Evolutionary conservation across 2,888 invertebrate genomes (phyloP).

Genomic region (Pedicia rivosa): DNA sequence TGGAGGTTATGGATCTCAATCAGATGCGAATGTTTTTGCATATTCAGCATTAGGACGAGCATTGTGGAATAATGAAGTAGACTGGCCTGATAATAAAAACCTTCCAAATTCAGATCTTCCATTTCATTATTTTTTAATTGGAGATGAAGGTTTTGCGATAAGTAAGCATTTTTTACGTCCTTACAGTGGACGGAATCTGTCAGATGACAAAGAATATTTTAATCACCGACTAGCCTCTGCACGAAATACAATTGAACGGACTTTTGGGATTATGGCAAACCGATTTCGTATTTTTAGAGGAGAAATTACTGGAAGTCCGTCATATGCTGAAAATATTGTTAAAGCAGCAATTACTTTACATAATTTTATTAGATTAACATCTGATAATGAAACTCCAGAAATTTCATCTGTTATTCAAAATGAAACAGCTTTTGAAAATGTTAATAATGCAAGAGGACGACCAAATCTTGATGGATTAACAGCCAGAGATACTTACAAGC

Average conservation of each 20-base stretch:
- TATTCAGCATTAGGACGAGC: conserved; percentile 1
- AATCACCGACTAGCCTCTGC: conserved; percentile 1
- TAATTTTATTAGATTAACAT: conserved; percentile 3
- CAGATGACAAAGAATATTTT: conserved; percentile 4
- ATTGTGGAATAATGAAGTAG: conserved; percentile 1
- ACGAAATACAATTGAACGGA: not conserved
- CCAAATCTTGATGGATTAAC: conserved; percentile 1
- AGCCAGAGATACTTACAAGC: conserved; percentile 2
- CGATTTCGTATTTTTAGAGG: conserved; percentile 3
- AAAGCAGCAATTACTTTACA: conserved; percentile 2
- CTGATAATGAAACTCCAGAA: conserved; percentile 1
- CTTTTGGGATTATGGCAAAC: conserved; percentile 2
- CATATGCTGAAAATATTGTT: not conserved
- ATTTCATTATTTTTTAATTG: conserved; percentile 1
- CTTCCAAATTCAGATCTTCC: conserved; percentile 4
- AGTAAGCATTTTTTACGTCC: conserved; percentile 2
- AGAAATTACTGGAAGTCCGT: not conserved
- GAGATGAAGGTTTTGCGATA: not conserved
- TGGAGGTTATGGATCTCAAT: conserved; percentile 12
- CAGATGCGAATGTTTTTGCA: conserved; percentile 1
- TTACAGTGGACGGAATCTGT: conserved; percentile 1
- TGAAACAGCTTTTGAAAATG: conserved; percentile 1
- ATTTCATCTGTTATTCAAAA: not conserved
- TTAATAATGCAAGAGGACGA: not conserved
- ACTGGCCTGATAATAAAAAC: conserved; percentile 1